Evolutionary conservation across 2,797 vertebrate species (phyloP), one percentile per base, ranked within the genome.

Genomic region (Cynopterus sphinx): DNA sequence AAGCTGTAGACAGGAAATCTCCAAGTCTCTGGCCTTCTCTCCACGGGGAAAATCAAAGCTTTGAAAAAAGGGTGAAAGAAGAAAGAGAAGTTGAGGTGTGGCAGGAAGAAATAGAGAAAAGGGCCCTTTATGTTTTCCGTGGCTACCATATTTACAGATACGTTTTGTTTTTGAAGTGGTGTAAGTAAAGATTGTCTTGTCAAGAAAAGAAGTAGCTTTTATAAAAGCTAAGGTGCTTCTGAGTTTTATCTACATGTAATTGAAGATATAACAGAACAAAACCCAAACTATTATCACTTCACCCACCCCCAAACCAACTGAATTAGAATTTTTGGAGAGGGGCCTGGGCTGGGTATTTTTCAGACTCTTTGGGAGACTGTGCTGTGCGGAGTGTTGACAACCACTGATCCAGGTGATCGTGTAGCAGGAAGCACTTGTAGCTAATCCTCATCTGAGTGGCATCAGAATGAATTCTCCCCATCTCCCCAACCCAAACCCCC

Each of bases 1-100:
- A 97, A 96, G 79, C 89, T 85, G 91, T 97, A 98, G 98, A 98
- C 98, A 98, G 98, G 98, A 99, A 98, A 97, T 98, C 98, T 91
- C 97, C 97, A 98, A 94, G 97, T 98, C 98, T 97, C 93, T 98
- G 98, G 98, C 98, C 97, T 98, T 1, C 63, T 98, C 97, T 98
- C 97, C 87, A 74, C 95, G 77, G 95, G 96, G 10, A 97, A 98
- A 97, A 97, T 96, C 96, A 97, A 89, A 98, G 94, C 94, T 97
- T 93, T 96, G 79, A 85, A 92, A 93, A 94, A 89, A 65, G 31
- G 39, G 61, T 31, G 24, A 74, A 81, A 93, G 81, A 55, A 82
- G 70, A 57, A n/a, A 49, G 79, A 75, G n/a, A 91, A 26, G 49
- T 49, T 59, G 82, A 75, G 31, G n/a, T 7, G 67, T 36, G 43